Evolutionary conservation across 2,888 invertebrate species (phyloP), one percentile per base, ranked within the genome.

Genomic region (Hymenopus coronatus): DNA sequence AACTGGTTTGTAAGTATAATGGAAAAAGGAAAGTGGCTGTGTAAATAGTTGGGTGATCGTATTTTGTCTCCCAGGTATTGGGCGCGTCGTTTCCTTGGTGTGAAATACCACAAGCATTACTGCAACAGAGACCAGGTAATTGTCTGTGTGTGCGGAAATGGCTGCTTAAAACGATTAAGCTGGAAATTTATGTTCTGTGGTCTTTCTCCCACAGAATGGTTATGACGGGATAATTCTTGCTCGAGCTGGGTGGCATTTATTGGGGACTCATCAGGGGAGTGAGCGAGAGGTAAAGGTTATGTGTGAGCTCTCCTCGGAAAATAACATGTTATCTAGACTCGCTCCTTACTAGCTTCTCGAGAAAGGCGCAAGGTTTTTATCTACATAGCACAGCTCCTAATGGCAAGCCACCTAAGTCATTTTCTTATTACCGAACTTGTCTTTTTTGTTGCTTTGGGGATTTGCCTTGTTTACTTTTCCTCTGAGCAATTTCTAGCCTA

Each of bases 171-270:
- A 85, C 27, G 15, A 85, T 46, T 81, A 86, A 70, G 28, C 25
- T 86, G 28, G 28, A 70, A 86, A 81, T 86, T 86, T 86, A 86
- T 86, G 86, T 70, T 70, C 54, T 70, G 54, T 70, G 54, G 54
- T 70, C 54, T 70, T 25, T 70, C 54, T 70, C 54, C 54, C 54
- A 15, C 25, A 70, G 54, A 70, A 25, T 70, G 54, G 54, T 70
- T 70, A 70, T 70, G 54, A 25, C 54, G 54, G 54, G 54, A 70
- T 70, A 70, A 70, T 70, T 70, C 54, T 70, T 70, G 54, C 20
- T 70, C 54, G 54, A 70, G 54, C 54, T 70, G 54, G 54, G 54
- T 70, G 54, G 54, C 54, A 70, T 70, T 70, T 70, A 70, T 70
- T 70, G 54, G 54, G 54, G 54, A 70, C 54, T 70, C 54, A 70